Percentiles rank a stretch among this genome's conserved stretches.
These are phyloP conservation scores for Peromyscus maniculatus DNA, from an alignment of 2,113 vertebrate genomes.

Conservation along the genomic window DNA sequence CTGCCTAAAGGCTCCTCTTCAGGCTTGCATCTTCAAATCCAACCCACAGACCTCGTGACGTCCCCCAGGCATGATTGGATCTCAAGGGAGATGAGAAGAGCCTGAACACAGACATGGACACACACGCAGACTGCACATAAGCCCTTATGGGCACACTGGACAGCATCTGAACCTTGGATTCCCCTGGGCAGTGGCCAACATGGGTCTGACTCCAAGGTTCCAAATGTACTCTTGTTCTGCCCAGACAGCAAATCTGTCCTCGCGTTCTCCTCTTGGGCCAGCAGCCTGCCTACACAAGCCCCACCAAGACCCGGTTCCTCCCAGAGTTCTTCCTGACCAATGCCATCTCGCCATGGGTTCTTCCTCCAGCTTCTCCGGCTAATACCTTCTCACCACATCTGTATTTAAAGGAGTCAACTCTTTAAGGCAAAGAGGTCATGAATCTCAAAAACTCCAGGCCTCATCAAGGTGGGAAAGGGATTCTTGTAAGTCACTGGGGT, in stretches of 20 bases:
- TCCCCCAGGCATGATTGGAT: background rate
- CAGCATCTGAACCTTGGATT: background rate
- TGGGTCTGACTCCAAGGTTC: background rate
- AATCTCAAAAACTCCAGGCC: background rate
- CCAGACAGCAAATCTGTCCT: background rate
- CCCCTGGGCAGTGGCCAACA: background rate
- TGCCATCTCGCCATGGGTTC: background rate
- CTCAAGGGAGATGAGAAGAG: background rate
- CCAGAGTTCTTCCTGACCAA: background rate
- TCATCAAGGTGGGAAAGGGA: background rate
- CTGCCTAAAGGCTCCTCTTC: background rate
- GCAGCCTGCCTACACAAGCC: fast-evolving
- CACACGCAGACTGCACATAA: no score
- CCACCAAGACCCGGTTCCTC: background rate
- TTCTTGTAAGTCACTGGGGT: background rate
- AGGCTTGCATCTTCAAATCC: background rate
- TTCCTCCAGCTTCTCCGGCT: background rate
- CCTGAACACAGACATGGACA: background rate
- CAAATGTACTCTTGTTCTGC: background rate
- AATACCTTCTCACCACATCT: background rate
- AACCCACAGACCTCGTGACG: background rate
- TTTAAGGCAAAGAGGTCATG: background rate
- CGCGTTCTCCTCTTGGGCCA: background rate
- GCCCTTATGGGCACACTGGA: background rate
- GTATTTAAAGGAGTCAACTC: background rate